A percentile compares a stretch with the other conserved stretches of the same genome.
These are phyloP conservation scores for Betta splendens DNA, from an alignment of 2,797 vertebrate genomes.

Conservation along the genomic window DNA sequence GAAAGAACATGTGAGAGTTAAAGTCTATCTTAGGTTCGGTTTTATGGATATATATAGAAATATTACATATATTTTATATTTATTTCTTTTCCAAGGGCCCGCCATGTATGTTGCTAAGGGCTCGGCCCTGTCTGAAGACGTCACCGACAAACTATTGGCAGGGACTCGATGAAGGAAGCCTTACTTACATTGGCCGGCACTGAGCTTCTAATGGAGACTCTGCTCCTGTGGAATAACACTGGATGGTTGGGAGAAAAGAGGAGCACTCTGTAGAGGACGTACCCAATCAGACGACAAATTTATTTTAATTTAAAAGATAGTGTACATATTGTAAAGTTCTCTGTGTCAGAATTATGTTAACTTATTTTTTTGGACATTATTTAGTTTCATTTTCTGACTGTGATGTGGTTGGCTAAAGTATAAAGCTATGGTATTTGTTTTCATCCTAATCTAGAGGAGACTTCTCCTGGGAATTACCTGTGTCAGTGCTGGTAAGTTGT, in stretches of 20 bases:
- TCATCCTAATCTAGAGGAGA: conserved; percentile 63
- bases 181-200: conserved; percentile 75
- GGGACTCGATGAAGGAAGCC: conserved; percentile 75
- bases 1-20: conserved; percentile 73
- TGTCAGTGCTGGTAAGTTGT: conserved; percentile 62
- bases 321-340: conserved; percentile 89
- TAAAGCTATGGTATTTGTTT: conserved; percentile 72
- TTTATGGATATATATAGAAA: conserved; percentile 83
- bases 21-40: conserved; percentile 79
- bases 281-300: conserved; percentile 81
- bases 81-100: conserved; percentile 79
- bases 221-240: conserved; percentile 61
- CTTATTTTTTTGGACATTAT: conserved; percentile 80
- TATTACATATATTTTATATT: conserved; percentile 84
- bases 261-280: conserved; percentile 67
- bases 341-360: conserved; percentile 85
- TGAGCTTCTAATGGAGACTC: conserved; percentile 48
- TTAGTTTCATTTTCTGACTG: conserved; percentile 73
- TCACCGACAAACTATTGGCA: conserved; percentile 68
- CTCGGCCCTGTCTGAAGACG: conserved; percentile 64
- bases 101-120: conserved; percentile 74
- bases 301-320: conserved; percentile 86
- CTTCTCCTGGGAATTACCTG: conserved; percentile 50
- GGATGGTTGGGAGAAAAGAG: conserved; percentile 55
- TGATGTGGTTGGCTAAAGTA: conserved; percentile 74